phyloP scores from a whole-genome alignment of 1,140 invertebrate species.

The Microplitis mediator region DNA sequence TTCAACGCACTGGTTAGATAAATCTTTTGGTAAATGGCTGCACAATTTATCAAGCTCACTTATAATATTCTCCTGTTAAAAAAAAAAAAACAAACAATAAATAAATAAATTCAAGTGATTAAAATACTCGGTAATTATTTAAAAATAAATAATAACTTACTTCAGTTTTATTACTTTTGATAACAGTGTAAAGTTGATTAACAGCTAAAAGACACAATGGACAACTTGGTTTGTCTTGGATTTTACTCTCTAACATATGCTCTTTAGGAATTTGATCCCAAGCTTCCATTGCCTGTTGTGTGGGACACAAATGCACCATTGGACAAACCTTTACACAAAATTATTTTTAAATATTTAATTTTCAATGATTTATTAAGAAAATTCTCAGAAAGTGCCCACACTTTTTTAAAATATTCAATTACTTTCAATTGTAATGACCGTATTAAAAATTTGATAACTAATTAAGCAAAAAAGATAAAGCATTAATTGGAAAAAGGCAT shows the following conservation, averaged over 20 bases:
- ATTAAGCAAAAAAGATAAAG: too few relatives aligned
- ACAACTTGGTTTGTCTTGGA: conserved; percentile 69
- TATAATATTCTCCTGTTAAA: conserved; percentile 71
- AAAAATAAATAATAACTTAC: conserved; percentile 53
- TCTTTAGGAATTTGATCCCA: conserved; percentile 52
- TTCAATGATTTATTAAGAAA: too few relatives aligned
- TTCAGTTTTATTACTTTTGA: conserved; percentile 75
- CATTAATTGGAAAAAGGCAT: too few relatives aligned
- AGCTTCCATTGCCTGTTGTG: conserved; percentile 51
- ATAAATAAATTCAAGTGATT: neutral
- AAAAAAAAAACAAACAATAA: conserved; percentile 24
- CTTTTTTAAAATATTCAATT: too few relatives aligned
- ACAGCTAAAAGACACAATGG: conserved; percentile 84
- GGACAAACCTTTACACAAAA: conserved; percentile 58
- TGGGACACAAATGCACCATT: conserved; percentile 66
- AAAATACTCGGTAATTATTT: neutral
- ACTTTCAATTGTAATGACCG: too few relatives aligned
- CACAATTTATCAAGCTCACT: conserved; percentile 77
- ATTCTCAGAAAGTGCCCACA: too few relatives aligned
- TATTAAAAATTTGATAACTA: too few relatives aligned
- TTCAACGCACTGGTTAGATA: conserved; percentile 71
- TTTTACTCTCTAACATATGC: conserved; percentile 62
- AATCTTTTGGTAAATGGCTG: conserved; percentile 67
- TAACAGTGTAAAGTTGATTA: conserved; percentile 70
- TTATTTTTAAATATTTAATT: neutral